Base-by-base conservation (phyloP, 1,140 invertebrate species). In the Periplaneta americana region DNA sequence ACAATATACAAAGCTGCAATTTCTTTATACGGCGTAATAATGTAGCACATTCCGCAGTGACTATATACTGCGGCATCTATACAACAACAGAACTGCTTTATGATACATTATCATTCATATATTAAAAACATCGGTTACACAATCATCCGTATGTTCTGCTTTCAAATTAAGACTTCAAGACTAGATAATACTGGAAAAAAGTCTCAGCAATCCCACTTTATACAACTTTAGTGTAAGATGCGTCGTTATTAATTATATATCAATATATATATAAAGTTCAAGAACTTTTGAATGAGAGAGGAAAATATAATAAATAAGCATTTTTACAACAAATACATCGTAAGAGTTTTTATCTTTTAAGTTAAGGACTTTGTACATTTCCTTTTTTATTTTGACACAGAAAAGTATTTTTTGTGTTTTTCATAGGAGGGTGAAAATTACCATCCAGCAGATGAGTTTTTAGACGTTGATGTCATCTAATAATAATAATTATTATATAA, bases 1-100 rank as follows among this genome's bases (percentile, higher is more conserved):
- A 81, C 81, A 81, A 81, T 81, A 57, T 81, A 81, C 81, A 81
- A 81, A 81, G 81, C 81, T 81, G 81, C 75, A 81, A 39, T 81
- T 76, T 81, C 75, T 75, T 77, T 81, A 75, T 35, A 33, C 75
- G 76, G 31, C 48, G 34, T 32, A 81, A 81, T 36, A 57, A 78
- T 81, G 76, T 78, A 81, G 75, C 75, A 81, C 33, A n/a, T 78
- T 80, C n/a, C 28, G n/a, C 22, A 48, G 35, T 75, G 28, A n/a
- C 57, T 77, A 36, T 39, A 81, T 33, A 81, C 36, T 76, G 35
- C n/a, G 28, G n/a, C 33, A 77, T 31, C 66, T 75, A 81, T 81
- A 76, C 74, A 81, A 4, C 34, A 66, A 32, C 48, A n/a, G n/a
- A n/a, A n/a, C n/a, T n/a, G n/a, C n/a, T n/a, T 78, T 36, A 81